Percentiles rank a stretch among this genome's conserved stretches.
phyloP scores from a whole-genome alignment of 2,113 vertebrate species.

The Lamprotornis superbus region DNA sequence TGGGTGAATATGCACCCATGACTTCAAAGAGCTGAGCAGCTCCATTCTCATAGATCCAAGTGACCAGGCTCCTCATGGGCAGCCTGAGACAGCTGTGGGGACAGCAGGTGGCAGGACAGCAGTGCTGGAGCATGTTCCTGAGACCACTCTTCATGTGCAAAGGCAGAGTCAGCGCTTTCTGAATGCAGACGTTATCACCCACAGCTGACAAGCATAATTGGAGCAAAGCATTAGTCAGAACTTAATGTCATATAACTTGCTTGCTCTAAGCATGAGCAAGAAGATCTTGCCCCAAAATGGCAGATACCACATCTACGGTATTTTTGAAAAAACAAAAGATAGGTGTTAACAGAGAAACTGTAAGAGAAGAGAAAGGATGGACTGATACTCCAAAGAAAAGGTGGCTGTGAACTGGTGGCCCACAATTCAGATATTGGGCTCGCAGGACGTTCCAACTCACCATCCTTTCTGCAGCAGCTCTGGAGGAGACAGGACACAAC shows the following conservation, averaged over 20 bases:
- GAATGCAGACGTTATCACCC: neutral
- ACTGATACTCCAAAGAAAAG: neutral
- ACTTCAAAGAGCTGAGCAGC: neutral
- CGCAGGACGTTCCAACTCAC: neutral
- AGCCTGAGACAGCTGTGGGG: neutral
- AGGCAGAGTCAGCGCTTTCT: neutral
- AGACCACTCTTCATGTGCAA: neutral
- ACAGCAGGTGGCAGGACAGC: neutral
- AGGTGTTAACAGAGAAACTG: neutral
- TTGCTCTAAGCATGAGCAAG: neutral
- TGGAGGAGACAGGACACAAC: neutral
- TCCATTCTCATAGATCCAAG: neutral
- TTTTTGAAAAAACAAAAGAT: neutral
- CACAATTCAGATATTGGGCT: neutral
- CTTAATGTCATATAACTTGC: neutral
- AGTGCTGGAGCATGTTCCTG: neutral
- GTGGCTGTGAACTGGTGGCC: neutral
- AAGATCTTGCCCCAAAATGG: neutral
- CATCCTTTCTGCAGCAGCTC: neutral
- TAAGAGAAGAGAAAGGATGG: neutral
- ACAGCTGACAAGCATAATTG: neutral
- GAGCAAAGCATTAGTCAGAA: neutral
- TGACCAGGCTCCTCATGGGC: neutral
- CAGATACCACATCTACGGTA: neutral
- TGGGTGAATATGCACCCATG: neutral